Base-by-base conservation (phyloP, 1,140 invertebrate genomes). In the Leptinotarsa undecemlineata region DNA sequence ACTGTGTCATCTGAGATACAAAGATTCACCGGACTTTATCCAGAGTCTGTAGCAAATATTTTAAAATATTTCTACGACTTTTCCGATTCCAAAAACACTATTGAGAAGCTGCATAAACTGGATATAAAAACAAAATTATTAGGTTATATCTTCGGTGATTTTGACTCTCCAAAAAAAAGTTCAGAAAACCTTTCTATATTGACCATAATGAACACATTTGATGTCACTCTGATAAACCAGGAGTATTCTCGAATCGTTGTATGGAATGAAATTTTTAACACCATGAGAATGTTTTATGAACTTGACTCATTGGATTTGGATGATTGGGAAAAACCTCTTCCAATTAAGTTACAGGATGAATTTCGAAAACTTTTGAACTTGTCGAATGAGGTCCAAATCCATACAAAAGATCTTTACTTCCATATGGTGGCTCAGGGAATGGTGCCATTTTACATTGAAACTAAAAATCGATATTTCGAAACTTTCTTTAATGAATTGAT, bases 71-170 rank as follows among this genome's bases (percentile, higher is more conserved):
- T 57, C n/a, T 57, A 57, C 51, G 15, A 57, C 51, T 57, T 57
- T 15, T 15, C 51, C 6, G 51, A 57, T 17, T 57, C 51, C n/a
- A 17, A 15, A 15, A 57, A 57, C n/a, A 57, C 51, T 6, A 19
- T 57, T 57, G 51, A 57, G n/a, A 57, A 57, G n/a, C 51, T 57
- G 15, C 51, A 57, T 19, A 57, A 57, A 57, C n/a, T 57, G n/a
- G 51, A 57, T 57, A 57, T 57, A 57, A 15, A 57, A 57, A 57
- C 51, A 19, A 57, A 57, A 19, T 57, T 57, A 19, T 8, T 57
- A 3, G 51, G 51, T 15, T 57, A 57, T 57, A 57, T 57, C n/a
- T 57, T 57, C n/a, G 51, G 51, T 19, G 51, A 57, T 0, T 57
- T 57, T 3, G 51, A 17, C 15, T 19, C 51, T 57, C 51, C 51